Conservation (phyloP, 2,888 invertebrate genomes). For the Herminia tarsipennalis region DNA sequence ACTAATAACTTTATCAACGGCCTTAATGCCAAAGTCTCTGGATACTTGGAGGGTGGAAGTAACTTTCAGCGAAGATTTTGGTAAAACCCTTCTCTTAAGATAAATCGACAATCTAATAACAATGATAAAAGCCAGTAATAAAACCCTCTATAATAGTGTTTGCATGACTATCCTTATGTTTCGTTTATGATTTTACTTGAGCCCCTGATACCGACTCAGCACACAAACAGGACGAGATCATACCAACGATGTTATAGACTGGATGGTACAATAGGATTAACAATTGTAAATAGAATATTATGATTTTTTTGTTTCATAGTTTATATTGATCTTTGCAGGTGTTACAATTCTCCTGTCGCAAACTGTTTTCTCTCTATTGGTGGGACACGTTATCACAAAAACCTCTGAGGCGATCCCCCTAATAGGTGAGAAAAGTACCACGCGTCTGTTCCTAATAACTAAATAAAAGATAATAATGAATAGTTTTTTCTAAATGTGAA, state of each 20-base stretch:
- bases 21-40: constrained; percentile 41
- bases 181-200: constrained; percentile 81
- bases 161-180: constrained; percentile 79
- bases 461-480: constrained; percentile 50
- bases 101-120: constrained; percentile 43
- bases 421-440: constrained; percentile 91
- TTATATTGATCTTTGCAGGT: constrained; percentile 93
- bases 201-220: constrained; percentile 80
- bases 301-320: constrained; percentile 68
- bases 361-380: constrained; percentile 99
- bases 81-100: constrained; percentile 42
- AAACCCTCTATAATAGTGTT: constrained; percentile 63
- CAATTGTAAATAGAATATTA: constrained; percentile 58
- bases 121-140: constrained; percentile 50
- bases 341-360: constrained; percentile 99
- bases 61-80: constrained; percentile 29
- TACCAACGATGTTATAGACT: constrained; percentile 48
- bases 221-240: constrained; percentile 73
- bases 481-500: constrained; percentile 57
- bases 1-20: constrained; percentile 22
- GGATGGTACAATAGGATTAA: constrained; percentile 54
- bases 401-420: constrained; percentile 99
- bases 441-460: constrained; percentile 55
- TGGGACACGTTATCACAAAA: constrained; percentile 99
- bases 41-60: constrained; percentile 84